These are phyloP conservation scores for Betta splendens DNA, from an alignment of 2,797 vertebrate genomes.

Conservation along the genomic window DNA sequence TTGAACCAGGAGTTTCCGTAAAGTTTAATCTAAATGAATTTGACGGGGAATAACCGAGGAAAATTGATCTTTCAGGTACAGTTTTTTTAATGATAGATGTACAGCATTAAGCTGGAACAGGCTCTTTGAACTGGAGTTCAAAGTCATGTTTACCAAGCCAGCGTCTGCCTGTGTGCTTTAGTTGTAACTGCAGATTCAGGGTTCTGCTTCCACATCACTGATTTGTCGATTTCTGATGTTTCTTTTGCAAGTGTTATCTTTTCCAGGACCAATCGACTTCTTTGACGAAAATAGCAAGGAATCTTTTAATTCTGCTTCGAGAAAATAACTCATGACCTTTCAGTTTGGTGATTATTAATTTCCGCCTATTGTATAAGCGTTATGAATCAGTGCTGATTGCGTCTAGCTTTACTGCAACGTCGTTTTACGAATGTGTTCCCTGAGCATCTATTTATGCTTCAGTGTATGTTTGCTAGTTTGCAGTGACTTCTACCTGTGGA, in stretches of 20 bases:
- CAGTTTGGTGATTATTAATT: background rate
- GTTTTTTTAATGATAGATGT: background rate
- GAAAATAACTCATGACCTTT: background rate
- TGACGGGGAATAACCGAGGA: slow-evolving; percentile 4
- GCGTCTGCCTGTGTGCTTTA: background rate
- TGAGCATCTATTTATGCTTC: too few relatives aligned
- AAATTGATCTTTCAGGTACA: slow-evolving; percentile 1
- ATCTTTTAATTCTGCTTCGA: background rate
- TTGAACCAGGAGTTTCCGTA: slow-evolving; percentile 9
- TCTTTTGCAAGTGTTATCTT: too few relatives aligned
- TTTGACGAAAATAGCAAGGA: too few relatives aligned
- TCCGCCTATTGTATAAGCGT: background rate
- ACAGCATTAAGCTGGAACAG: background rate
- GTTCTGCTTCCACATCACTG: too few relatives aligned
- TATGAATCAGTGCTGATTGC: background rate
- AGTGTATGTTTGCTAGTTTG: too few relatives aligned
- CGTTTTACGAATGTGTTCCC: background rate
- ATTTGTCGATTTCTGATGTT: too few relatives aligned
- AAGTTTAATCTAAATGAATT: slow-evolving; percentile 3
- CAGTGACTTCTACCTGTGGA: background rate
- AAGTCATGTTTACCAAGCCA: background rate
- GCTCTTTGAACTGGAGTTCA: background rate
- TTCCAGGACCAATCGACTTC: too few relatives aligned
- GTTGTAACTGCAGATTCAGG: too few relatives aligned
- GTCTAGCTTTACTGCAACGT: too few relatives aligned